Conservation (phyloP, 2,888 invertebrate species). For the Flexamia atlantica region DNA sequence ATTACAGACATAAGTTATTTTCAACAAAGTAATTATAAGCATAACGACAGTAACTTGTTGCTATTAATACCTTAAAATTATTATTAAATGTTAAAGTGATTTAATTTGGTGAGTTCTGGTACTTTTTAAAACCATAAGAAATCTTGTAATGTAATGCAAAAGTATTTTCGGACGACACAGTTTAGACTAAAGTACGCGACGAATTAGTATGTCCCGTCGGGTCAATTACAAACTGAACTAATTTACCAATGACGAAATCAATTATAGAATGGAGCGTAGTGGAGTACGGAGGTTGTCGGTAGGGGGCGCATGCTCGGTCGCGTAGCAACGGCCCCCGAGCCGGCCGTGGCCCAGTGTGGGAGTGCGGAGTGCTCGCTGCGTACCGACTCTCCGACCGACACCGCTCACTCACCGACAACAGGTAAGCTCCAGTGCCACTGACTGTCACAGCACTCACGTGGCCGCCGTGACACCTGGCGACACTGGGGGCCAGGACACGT, state of each 20-base stretch:
- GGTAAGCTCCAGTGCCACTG: neutral
- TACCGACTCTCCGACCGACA: constrained; percentile 18
- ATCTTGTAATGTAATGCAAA: no score
- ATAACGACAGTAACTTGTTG: no score
- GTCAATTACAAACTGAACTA: constrained; percentile 46
- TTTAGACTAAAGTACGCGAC: constrained; percentile 1
- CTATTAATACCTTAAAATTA: no score
- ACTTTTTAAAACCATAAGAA: no score
- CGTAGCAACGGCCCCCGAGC: constrained; percentile 46
- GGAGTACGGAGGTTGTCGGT: constrained; percentile 16
- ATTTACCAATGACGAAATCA: constrained; percentile 57
- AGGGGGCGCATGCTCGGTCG: constrained; percentile 32
- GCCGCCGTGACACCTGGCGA: neutral
- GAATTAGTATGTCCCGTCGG: constrained; percentile 17
- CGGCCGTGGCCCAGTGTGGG: constrained; percentile 14
- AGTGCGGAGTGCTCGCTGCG: constrained; percentile 22
- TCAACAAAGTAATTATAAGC: no score
- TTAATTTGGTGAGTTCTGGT: no score
- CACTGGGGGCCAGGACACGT: neutral
- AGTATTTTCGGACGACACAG: neutral
- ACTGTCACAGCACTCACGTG: neutral
- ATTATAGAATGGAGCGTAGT: constrained; percentile 52
- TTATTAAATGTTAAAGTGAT: no score
- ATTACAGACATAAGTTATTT: no score
- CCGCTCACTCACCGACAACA: constrained; percentile 6